Evolutionary conservation across 2,113 vertebrate species (phyloP), one percentile per base, ranked within the genome.

Genomic region (Calyptomena viridis): DNA sequence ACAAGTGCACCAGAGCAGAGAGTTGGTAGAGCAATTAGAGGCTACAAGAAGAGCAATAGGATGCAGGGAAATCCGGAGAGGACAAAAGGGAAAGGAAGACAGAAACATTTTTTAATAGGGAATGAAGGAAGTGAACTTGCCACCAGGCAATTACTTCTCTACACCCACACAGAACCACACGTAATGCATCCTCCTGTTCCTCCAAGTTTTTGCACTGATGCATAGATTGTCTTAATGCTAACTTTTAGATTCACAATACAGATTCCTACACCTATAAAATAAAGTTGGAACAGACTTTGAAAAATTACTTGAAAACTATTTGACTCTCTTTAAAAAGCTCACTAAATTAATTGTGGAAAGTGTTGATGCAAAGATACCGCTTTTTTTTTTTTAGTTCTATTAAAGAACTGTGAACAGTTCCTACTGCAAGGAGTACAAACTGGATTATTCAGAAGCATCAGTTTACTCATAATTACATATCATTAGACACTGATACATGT

Each of bases 111-210:
- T 81, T 60, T 59, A 50, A 39, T 33, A 68, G 2, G 2, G 9
- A 83, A 46, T 19, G 8, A 69, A 73, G n/a, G 14, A 40, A 28
- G 12, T 63, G 31, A 89, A 67, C 6, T 68, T 87, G 5, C 37
- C 6, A 53, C 19, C 12, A 27, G 14, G 9, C 8, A 62, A 28
- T 40, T 58, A 35, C 8, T 83, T 60, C 27, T 66, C 35, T 39
- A 10, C 0, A 0, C 10, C 42, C 19, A 37, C 15, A 31, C 4
- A 63, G 31, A 71, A 79, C 2, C 10, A 13, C 6, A 12, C 8
- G 3, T 16, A 58, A 33, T 11, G 6, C 8, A 30, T 23, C 4
- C 40, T 35, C 33, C 11, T 81, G 17, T 18, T 63, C 28, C 14
- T 30, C 28, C 4, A 11, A 6, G 3, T 42, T 63, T 76, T 83